phyloP scores from a whole-genome alignment of 2,888 invertebrate genomes.

The Adineta ricciae region DNA sequence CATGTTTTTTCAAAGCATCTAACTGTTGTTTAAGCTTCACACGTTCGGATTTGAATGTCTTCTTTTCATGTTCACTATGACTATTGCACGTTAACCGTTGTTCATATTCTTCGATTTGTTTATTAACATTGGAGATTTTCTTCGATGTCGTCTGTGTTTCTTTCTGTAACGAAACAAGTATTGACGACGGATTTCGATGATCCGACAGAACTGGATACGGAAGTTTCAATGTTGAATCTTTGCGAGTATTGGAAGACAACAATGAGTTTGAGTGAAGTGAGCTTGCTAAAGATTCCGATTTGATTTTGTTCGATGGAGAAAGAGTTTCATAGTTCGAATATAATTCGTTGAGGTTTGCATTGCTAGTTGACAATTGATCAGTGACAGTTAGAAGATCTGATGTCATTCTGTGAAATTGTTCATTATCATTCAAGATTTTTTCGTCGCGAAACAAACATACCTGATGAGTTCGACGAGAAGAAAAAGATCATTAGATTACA shows the following conservation, averaged over 20 bases:
- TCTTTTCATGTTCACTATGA: background rate
- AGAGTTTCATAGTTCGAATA: background rate
- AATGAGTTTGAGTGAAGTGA: background rate
- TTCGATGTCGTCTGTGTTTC: background rate
- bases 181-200: background rate
- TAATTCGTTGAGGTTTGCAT: background rate
- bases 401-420: background rate
- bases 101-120: conserved; percentile 6
- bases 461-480: background rate
- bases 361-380: background rate
- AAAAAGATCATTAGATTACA: background rate
- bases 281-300: background rate
- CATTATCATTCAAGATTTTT: no score
- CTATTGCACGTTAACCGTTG: background rate
- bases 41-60: background rate
- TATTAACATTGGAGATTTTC: background rate
- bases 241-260: background rate
- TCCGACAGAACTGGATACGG: conserved; percentile 9
- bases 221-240: background rate
- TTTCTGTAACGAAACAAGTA: background rate
- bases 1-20: conserved; percentile 13
- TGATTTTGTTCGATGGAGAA: background rate
- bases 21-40: conserved; percentile 2
- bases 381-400: background rate
- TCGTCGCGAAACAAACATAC: background rate